These are phyloP conservation scores for Aulostomus chinensis DNA, from an alignment of 2,797 vertebrate genomes.

Conservation along the genomic window DNA sequence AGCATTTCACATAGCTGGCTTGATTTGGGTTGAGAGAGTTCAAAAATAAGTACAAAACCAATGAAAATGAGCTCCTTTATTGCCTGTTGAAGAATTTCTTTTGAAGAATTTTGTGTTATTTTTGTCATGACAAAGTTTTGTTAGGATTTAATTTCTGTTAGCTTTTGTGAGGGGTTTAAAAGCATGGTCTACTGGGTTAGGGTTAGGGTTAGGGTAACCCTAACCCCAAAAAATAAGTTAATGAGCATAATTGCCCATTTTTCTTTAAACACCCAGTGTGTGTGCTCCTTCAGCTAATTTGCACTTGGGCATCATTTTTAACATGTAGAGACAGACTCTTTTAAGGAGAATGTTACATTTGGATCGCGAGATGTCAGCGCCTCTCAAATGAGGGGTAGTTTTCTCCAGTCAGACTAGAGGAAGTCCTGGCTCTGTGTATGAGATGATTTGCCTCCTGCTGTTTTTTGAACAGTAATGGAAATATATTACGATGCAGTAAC, in stretches of 20 bases:
- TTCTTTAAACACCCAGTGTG: not conserved
- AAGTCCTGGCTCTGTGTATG: not conserved
- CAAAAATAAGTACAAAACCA: too few relatives aligned
- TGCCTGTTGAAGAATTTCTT: too few relatives aligned
- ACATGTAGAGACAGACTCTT: conserved; percentile 1
- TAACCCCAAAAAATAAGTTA: conserved; percentile 2
- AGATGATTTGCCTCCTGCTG: not conserved
- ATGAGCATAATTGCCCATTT: conserved; percentile 1
- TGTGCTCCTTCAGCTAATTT: conserved; percentile 20
- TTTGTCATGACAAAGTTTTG: too few relatives aligned
- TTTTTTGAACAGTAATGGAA: not conserved
- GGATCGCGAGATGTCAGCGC: not conserved
- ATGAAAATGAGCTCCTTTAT: too few relatives aligned
- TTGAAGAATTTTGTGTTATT: too few relatives aligned
- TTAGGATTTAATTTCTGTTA: too few relatives aligned
- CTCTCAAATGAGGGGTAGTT: not conserved
- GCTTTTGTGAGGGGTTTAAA: too few relatives aligned
- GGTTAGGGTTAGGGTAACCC: not conserved
- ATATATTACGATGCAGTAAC: too few relatives aligned
- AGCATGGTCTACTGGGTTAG: too few relatives aligned
- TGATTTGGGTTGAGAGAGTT: too few relatives aligned
- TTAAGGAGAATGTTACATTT: conserved; percentile 1
- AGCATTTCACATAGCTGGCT: too few relatives aligned
- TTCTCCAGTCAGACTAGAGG: conserved; percentile 4
- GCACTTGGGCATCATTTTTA: not conserved